Evolutionary conservation across 2,113 vertebrate species (phyloP).

Genomic region (Triplophysa rosa): DNA sequence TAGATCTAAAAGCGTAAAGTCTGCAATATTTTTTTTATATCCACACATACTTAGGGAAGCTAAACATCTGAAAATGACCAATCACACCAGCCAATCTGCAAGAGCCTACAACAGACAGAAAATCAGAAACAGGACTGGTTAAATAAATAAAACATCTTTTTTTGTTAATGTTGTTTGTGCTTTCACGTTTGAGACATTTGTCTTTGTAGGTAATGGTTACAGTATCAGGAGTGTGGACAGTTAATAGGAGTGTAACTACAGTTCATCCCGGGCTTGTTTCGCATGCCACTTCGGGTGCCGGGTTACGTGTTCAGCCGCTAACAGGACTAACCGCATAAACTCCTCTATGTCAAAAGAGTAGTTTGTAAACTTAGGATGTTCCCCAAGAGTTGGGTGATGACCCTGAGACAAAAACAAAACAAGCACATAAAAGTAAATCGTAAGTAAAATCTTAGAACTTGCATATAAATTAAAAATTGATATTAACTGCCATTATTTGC

Average conservation of each 20-base stretch:
- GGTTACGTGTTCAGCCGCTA: conserved; percentile 82
- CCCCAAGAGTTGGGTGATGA: conserved; percentile 94
- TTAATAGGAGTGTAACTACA: conserved; percentile 66
- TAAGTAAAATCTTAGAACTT: background rate
- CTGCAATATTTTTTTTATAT: no score
- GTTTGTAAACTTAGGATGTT: conserved; percentile 97
- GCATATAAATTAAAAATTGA: background rate
- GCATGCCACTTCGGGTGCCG: conserved; percentile 84
- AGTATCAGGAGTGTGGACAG: background rate
- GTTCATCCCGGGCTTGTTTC: conserved; percentile 78
- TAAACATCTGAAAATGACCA: background rate
- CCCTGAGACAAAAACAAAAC: conserved; percentile 73
- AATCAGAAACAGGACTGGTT: background rate
- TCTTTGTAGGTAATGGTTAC: background rate
- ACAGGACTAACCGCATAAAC: conserved; percentile 88
- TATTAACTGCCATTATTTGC: background rate
- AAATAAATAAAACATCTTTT: background rate
- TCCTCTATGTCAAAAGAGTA: conserved; percentile 92
- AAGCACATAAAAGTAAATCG: background rate
- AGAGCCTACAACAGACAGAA: background rate
- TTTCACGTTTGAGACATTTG: background rate
- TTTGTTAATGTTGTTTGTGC: background rate
- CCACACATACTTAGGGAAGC: background rate
- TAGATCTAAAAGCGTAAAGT: background rate
- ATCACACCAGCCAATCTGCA: background rate